phyloP scores from a whole-genome alignment of 2,113 vertebrate species.

The Forbesichthys agassizii region DNA sequence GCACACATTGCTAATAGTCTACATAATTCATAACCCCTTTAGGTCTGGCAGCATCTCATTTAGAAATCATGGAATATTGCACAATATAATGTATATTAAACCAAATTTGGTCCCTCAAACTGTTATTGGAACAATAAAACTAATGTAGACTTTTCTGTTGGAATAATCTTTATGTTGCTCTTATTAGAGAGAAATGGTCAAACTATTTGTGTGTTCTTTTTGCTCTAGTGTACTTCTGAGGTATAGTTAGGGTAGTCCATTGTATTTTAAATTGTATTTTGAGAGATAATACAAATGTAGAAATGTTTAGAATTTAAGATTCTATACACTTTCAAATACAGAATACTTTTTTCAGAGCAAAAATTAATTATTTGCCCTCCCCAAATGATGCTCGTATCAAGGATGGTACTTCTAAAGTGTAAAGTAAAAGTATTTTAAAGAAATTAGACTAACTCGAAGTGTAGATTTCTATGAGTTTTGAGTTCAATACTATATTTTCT shows the following conservation, averaged over 20 bases:
- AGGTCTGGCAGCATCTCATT: constrained; percentile 22
- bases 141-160: neutral
- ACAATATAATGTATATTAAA: constrained; percentile 3
- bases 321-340: neutral
- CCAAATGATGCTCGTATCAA: neutral
- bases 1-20: too few relatives aligned
- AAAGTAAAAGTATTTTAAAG: neutral
- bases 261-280: constrained; percentile 24
- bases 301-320: neutral
- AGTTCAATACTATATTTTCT: constrained; percentile 15
- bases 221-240: constrained; percentile 64
- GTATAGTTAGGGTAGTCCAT: constrained; percentile 68
- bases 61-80: constrained; percentile 31
- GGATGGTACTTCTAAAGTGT: neutral
- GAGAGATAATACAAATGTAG: neutral
- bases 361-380: neutral
- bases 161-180: constrained; percentile 1
- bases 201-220: constrained; percentile 20
- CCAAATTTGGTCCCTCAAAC: constrained; percentile 3
- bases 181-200: constrained; percentile 1
- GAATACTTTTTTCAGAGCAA: constrained; percentile 4
- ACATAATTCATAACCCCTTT: neutral
- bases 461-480: constrained; percentile 42
- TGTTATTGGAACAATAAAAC: neutral
- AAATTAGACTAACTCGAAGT: constrained; percentile 29